Evolutionary conservation across 2,113 vertebrate species (phyloP).

Genomic region (western clawed frog (Xenopus tropicalis)): DNA sequence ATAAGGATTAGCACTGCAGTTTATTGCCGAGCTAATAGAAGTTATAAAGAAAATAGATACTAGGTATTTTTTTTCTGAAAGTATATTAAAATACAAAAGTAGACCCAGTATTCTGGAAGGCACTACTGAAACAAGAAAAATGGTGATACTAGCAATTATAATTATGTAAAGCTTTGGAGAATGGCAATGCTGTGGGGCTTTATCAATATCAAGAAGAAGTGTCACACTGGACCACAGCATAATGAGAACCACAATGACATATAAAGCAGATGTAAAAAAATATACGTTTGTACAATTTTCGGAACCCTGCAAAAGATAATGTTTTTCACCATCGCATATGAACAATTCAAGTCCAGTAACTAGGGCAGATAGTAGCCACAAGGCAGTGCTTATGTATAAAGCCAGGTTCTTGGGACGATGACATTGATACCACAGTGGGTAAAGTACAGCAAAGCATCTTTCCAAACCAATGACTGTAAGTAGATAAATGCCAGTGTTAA

Average conservation of each 20-base stretch:
- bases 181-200: neutral
- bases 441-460: slow-evolving; percentile 40
- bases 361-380: slow-evolving; percentile 35
- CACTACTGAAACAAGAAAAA: slow-evolving; percentile 32
- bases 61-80: neutral
- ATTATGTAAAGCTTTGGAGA: slow-evolving; percentile 22
- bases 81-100: slow-evolving; percentile 22
- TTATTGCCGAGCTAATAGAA: slow-evolving; percentile 45
- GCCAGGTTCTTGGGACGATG: slow-evolving; percentile 23
- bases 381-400: neutral
- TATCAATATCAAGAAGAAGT: slow-evolving; percentile 20
- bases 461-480: slow-evolving; percentile 45
- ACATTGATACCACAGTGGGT: slow-evolving; percentile 47
- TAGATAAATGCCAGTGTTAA: slow-evolving; percentile 20
- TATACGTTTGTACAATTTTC: neutral
- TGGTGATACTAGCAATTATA: slow-evolving; percentile 13
- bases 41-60: slow-evolving; percentile 14
- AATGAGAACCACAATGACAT: slow-evolving; percentile 24
- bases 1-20: slow-evolving; percentile 49
- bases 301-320: neutral
- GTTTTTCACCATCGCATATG: slow-evolving; percentile 24
- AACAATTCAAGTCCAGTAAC: slow-evolving; percentile 13
- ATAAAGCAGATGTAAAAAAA: slow-evolving; percentile 6
- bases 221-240: slow-evolving; percentile 7
- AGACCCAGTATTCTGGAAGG: slow-evolving; percentile 25